Evolutionary conservation across 2,113 vertebrate genomes (phyloP), one percentile per base, ranked within the genome.

Genomic region (Haliaeetus leucogaster): DNA sequence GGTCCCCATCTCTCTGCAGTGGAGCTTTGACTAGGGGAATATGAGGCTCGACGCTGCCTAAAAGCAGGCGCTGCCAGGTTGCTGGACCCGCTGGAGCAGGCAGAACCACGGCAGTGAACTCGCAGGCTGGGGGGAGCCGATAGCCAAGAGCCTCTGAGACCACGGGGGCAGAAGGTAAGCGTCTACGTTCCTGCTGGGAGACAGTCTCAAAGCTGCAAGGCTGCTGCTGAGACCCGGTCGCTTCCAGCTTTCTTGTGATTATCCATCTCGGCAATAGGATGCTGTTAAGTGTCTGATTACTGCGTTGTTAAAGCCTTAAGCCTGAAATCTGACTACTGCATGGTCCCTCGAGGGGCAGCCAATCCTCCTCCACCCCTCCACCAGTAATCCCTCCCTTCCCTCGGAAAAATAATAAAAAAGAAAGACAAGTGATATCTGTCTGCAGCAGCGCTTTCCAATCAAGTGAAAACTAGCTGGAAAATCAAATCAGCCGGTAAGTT

Each of bases 381-480:
- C 70, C 58, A 65, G 25, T 86, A 96, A 94, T 96, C 58, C 62
- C 48, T 91, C 63, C 61, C 68, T 93, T 82, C 67, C 58, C 61
- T 36, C 3, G 11, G 92, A 93, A 95, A 92, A 94, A 90, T 10
- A 89, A 91, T 87, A 73, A 89, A 89, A 72, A 77, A 63, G 85
- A 82, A 84, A 91, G 92, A 90, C 85, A 86, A 94, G 90, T 43
- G 78, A 77, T 94, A 95, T 96, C 81, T 95, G 61, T 77, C 90
- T 63, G 90, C 82, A 82, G 72, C 77, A 95, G 82, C 5, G 1
- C 67, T 96, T 97, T 96, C 95, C 95, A 97, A 90, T 97, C 91
- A 81, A 95, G 77, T 81, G 94, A 91, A 95, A 96, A 97, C 87
- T 95, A 91, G 85, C 85, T 93, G 94, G 93, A 84, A 96, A 96